Percentiles rank a stretch among this genome's conserved stretches.
These are phyloP conservation scores for Drepanosiphum platanoidis DNA, from an alignment of 2,888 invertebrate genomes.

Conservation along the genomic window DNA sequence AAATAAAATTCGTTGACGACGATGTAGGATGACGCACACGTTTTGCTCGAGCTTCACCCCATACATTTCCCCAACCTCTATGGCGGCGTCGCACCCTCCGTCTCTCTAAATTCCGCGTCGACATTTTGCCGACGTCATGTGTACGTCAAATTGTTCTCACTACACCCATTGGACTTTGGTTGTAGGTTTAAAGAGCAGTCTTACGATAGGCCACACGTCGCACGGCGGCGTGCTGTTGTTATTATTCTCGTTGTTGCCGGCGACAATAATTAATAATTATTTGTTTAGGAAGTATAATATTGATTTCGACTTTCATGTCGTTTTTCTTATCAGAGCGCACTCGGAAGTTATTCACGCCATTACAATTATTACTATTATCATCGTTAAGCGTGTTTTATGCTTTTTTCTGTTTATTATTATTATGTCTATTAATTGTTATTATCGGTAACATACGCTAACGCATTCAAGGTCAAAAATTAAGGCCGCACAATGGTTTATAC, in stretches of 20 bases:
- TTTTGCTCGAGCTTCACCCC: no score
- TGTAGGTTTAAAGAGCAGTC: neutral
- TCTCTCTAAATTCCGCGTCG: no score
- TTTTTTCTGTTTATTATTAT: neutral
- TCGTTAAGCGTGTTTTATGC: neutral
- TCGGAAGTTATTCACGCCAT: neutral
- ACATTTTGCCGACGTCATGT: no score
- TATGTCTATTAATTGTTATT: neutral
- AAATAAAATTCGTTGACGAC: no score
- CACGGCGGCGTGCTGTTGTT: neutral
- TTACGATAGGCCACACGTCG: neutral
- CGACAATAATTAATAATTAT: neutral
- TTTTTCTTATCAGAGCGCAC: neutral
- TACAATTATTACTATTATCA: neutral
- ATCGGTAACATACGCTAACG: neutral
- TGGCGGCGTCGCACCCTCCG: no score
- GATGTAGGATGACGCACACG: no score
- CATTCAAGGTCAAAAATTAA: constrained; percentile 13
- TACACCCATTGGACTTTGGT: neutral
- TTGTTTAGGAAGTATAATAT: neutral
- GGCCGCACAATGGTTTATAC: constrained; percentile 21
- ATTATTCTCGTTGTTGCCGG: neutral
- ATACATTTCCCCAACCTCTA: no score
- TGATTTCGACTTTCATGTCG: neutral
- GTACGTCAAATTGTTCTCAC: no score